phyloP scores from a whole-genome alignment of 2,888 invertebrate genomes.

The Artemia sp. region DNA sequence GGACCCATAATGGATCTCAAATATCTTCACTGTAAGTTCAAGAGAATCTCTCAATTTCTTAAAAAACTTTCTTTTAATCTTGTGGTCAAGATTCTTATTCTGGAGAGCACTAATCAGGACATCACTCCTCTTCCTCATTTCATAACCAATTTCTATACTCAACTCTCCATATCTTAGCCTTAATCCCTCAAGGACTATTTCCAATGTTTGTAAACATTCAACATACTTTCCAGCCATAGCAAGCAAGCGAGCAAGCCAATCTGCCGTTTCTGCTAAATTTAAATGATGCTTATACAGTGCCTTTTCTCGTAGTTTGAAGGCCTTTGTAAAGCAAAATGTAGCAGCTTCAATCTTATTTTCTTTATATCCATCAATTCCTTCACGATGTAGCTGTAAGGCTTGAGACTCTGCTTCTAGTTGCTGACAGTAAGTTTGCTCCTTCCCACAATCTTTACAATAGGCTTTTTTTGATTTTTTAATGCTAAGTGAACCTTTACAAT shows the following conservation, averaged over 20 bases:
- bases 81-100: slow-evolving; percentile 23
- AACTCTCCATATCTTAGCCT: slow-evolving; percentile 44
- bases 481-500: slow-evolving; percentile 28
- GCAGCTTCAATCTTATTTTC: slow-evolving; percentile 31
- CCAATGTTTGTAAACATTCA: slow-evolving; percentile 34
- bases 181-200: slow-evolving; percentile 41
- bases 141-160: slow-evolving; percentile 48
- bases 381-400: slow-evolving; percentile 18
- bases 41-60: slow-evolving; percentile 37
- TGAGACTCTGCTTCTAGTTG: slow-evolving; percentile 20
- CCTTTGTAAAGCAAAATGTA: slow-evolving; percentile 33
- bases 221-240: slow-evolving; percentile 37
- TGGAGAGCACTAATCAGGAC: slow-evolving; percentile 39
- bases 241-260: slow-evolving; percentile 39
- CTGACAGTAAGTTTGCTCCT: slow-evolving; percentile 16
- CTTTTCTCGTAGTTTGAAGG: slow-evolving; percentile 35
- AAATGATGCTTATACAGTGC: slow-evolving; percentile 39
- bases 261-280: slow-evolving; percentile 34
- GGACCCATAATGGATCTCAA: slow-evolving; percentile 39
- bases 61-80: slow-evolving; percentile 32
- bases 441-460: slow-evolving; percentile 21
- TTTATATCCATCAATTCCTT: slow-evolving; percentile 25
- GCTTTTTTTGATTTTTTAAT: slow-evolving; percentile 20
- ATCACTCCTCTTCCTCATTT: slow-evolving; percentile 46
- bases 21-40: slow-evolving; percentile 32